Base-by-base conservation (phyloP, 2,888 invertebrate species). In the Calameuta pallipes region DNA sequence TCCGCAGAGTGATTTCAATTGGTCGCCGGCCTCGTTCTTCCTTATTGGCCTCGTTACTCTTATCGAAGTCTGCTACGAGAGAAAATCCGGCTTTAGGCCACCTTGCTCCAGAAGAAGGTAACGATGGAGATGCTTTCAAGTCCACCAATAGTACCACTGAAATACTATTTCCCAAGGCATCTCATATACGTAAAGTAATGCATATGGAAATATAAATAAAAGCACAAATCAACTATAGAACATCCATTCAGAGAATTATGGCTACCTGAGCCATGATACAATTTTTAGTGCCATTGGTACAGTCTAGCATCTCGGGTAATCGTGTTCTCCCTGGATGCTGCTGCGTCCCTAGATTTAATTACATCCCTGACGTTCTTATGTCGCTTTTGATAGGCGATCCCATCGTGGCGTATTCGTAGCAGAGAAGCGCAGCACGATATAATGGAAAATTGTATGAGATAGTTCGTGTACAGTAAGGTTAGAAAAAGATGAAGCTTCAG, bases 1-100 rank as follows among this genome's bases (percentile, higher is more conserved):
- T 34, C 56, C 56, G 56, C 33, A 34, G 71, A 34, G 31, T 71
- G 31, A 71, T 71, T 71, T 71, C 71, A 71, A 71, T 71, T 71
- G 71, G 71, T 31, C 34, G 71, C 11, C 31, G 31, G 13, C 71
- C 71, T 34, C 71, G 34, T 71, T 71, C 31, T 71, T 71, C 34
- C 34, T 71, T 31, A 71, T 71, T 34, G 71, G 71, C 30, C 74
- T 74, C 74, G 36, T 74, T 74, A 74, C 74, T 74, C 36, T 74
- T 74, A 36, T 71, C 31, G 31, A 12, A 34, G 23, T 34, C 34
- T 71, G 71, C 23, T 56, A 2, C 56, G 9, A 56, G 56, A 56
- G 56, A 56, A 23, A 56, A 56, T 56, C 56, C 36, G 12, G 36
- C 56, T 56, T 56, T 56, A 2, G 56, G 23, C 56, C 23, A 23